Evolutionary conservation across 2,797 vertebrate species (phyloP), one percentile per base, ranked within the genome.

Genomic region (Characodon lateralis): DNA sequence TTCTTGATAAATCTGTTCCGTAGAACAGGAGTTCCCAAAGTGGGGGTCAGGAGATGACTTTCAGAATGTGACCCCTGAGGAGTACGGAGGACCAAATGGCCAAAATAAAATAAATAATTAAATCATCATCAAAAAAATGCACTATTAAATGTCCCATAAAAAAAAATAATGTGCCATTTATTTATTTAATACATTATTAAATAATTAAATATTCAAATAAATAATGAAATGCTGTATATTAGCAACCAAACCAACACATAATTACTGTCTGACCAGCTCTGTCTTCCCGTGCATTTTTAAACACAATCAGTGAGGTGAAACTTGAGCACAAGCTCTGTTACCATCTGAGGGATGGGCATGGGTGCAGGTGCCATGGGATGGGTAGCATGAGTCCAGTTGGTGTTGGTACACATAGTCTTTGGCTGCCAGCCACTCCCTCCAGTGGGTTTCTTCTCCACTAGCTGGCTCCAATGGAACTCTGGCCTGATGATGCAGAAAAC

Each of bases 401-500:
- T 94, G 82, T 93, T 95, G 87, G 94, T 93, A 85, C 93, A 95
- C 95, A 96, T 94, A 53, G 94, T 93, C 91, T 96, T 96, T 7
- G 96, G 93, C 85, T 96, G 95, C 96, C 96, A 96, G 87, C 95
- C 90, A 22, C 92, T 91, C 35, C 94, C 94, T 78, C 94, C 95
- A 39, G 92, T 94, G 46, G 94, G 94, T 90, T 96, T 96, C 88
- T 96, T 96, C 90, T 96, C 96, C 20, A 95, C 94, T 74, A 95
- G 91, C 85, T 96, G 95, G 89, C 92, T 95, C 96, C 96, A 96
- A 85, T 95, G 96, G 78, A 96, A 92, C 94, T 96, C 96, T 2
- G 95, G 96, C 84, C 97, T 98, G 88, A 86, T 51, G 46, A 28
- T 28, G 56, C 51, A 28, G 13, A 76, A 77, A 28, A 46, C 56